Percentiles rank a stretch among this genome's conserved stretches.
phyloP scores from a whole-genome alignment of 2,113 vertebrate species.

The Campylomormyrus tamandua region DNA sequence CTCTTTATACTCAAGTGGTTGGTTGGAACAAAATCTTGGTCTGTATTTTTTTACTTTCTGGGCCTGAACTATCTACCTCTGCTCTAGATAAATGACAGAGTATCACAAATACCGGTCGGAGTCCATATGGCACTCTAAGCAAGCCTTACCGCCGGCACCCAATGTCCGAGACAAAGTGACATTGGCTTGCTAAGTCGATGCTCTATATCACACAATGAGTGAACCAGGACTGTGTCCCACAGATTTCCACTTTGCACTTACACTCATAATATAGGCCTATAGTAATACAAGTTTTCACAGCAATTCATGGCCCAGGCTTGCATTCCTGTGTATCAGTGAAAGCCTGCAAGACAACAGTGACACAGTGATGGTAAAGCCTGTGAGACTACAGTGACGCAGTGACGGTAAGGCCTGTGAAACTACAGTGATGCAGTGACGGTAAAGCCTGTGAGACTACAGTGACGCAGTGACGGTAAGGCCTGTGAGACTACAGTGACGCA shows the following conservation, averaged over 20 bases:
- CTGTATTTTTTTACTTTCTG: not conserved
- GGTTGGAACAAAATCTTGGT: too few relatives aligned
- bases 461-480: too few relatives aligned
- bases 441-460: too few relatives aligned
- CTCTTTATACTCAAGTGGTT: not conserved
- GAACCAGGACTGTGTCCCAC: not conserved
- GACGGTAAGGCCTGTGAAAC: too few relatives aligned
- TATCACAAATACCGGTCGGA: not conserved
- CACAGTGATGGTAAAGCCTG: not conserved
- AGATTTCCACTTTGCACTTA: conserved; percentile 7
- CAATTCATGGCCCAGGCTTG: not conserved
- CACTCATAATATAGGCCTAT: conserved; percentile 3
- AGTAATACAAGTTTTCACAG: not conserved
- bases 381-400: conserved; percentile 15
- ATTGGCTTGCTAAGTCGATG: not conserved
- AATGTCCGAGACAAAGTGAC: not conserved
- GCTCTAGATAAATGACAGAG: not conserved
- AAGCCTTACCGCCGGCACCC: not conserved
- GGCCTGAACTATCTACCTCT: not conserved
- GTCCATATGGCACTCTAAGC: not conserved
- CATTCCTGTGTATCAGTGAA: conserved; percentile 22
- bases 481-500: not conserved
- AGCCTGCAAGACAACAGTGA: conserved; percentile 18
- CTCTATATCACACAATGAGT: not conserved
- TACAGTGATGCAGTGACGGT: too few relatives aligned